phyloP scores from a whole-genome alignment of 53 echinoderm and acorn worm species.

The Echinarachnius parma region DNA sequence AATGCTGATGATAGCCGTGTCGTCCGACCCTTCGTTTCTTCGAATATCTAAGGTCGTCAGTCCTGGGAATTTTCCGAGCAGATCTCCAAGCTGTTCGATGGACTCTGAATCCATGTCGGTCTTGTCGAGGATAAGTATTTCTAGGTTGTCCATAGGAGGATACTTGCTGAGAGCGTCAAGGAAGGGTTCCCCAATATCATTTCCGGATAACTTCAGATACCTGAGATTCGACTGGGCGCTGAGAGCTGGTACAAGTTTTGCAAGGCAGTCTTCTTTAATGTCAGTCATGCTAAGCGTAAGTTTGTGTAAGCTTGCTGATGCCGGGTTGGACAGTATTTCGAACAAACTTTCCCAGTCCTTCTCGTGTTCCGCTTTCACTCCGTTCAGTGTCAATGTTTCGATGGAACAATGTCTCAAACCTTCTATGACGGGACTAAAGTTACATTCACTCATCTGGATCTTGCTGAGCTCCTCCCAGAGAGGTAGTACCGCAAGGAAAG shows the following conservation, averaged over 20 bases:
- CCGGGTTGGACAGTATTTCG: constrained; percentile 9
- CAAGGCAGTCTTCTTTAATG: constrained; percentile 20
- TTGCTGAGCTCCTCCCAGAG: constrained; percentile 52
- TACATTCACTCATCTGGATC: constrained; percentile 50
- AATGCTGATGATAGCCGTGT: constrained; percentile 14
- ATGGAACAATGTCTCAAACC: constrained; percentile 44
- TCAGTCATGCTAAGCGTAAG: constrained; percentile 53
- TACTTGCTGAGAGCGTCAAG: constrained; percentile 21
- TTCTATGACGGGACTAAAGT: constrained; percentile 43
- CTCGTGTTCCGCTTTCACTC: constrained; percentile 41
- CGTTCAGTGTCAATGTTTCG: constrained; percentile 44
- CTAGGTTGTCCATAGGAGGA: constrained; percentile 16
- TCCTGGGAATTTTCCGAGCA: constrained; percentile 23
- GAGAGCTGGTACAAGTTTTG: constrained; percentile 38
- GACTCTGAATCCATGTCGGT: constrained; percentile 37
- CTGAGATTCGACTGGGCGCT: constrained; percentile 25
- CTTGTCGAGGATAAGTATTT: constrained; percentile 50
- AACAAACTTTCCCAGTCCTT: constrained; percentile 43
- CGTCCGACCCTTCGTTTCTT: constrained; percentile 31
- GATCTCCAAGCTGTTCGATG: constrained; percentile 29
- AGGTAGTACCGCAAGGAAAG: constrained; percentile 42
- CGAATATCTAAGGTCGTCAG: constrained; percentile 47
- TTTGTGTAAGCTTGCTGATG: constrained; percentile 22
- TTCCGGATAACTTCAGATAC: constrained; percentile 54
- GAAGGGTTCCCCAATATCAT: constrained; percentile 45